Evolutionary conservation across 2,113 vertebrate genomes (phyloP), one percentile per base, ranked within the genome.

Genomic region (Microcebus ravelobensis): DNA sequence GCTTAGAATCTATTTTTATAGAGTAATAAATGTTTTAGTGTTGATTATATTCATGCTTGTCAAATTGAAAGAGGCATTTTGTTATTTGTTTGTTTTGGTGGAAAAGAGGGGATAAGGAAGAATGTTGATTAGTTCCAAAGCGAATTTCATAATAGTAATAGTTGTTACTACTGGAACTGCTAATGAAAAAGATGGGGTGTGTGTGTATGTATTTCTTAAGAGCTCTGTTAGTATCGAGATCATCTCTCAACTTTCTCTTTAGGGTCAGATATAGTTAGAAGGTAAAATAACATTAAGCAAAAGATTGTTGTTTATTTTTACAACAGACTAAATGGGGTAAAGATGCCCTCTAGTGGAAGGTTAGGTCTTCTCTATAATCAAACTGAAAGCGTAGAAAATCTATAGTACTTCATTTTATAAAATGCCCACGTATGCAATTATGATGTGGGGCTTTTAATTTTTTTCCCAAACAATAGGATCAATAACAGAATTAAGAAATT

Each of bases 291-390:
- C 42, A 45, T 39, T 23, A 95, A 74, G 84, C 59, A 36, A 81
- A 94, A 80, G n/a, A 52, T 73, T 65, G 36, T 73, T 42, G 5
- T 52, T 81, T 73, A 70, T 73, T 96, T 87, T 92, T 80, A 65
- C 20, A 36, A 70, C 88, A 94, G 57, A 91, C 79, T 45, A 96
- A 97, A 86, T 79, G 67, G 71, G 79, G 39, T 90, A 84, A 97
- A 87, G 91, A 81, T 34, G 93, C 97, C 97, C 96, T 95, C 97
- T 98, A 94, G 97, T 95, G 97, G 94, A 96, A 81, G 6, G 15
- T 77, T 48, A 61, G 59, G 25, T 76, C 36, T 34, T 68, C 29
- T 39, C 63, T 48, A 77, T 29, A 93, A 48, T 76, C 29, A 68
- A 50, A 83, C 21, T 45, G 21, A 86, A 91, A 88, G 52, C 52